Base-by-base conservation (phyloP, 2,888 invertebrate genomes). In the Malthinus flaveolus region DNA sequence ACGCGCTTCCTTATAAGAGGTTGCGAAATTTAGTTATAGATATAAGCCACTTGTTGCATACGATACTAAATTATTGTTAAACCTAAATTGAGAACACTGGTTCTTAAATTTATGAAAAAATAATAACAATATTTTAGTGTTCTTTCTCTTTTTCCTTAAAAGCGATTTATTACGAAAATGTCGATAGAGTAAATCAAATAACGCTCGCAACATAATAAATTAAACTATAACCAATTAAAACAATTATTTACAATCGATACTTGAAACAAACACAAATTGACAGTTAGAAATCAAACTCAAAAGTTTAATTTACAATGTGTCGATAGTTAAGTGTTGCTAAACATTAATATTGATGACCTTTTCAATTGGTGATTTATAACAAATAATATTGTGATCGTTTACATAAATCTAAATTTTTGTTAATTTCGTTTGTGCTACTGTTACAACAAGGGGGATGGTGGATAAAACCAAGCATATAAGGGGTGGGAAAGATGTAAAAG, bases 401-500 rank as follows among this genome's bases (percentile, higher is more conserved):
- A 32, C 42, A 49, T 11, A 39, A 53, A 42, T 34, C 31, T 15
- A 15, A 32, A 13, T 32, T 47, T 59, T 59, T 59, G 54, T 55
- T 50, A 59, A 59, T 46, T 58, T 54, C 59, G 56, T 61, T 59
- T 60, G 52, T 53, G 5, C 23, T 23, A 23, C 23, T 23, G 5
- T 23, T 23, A 23, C 23, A 23, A 23, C 23, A 23, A 23, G 23
- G 23, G 23, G 23, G 23, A 23, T 23, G 23, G 23, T 23, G 5
- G 2, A 23, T 42, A 42, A 42, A n/a, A 42, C 15, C 39, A 3
- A 42, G 15, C 39, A 42, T 42, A 15, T 58, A 50, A 49, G 50
- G 62, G 58, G 59, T 53, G 54, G 54, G 51, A 56, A 50, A 51
- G 44, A 56, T 61, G 58, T 53, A 66, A 70, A 68, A 67, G 71